Evolutionary conservation across 2,113 vertebrate species (phyloP).

Genomic region (Enhydra lutris): DNA sequence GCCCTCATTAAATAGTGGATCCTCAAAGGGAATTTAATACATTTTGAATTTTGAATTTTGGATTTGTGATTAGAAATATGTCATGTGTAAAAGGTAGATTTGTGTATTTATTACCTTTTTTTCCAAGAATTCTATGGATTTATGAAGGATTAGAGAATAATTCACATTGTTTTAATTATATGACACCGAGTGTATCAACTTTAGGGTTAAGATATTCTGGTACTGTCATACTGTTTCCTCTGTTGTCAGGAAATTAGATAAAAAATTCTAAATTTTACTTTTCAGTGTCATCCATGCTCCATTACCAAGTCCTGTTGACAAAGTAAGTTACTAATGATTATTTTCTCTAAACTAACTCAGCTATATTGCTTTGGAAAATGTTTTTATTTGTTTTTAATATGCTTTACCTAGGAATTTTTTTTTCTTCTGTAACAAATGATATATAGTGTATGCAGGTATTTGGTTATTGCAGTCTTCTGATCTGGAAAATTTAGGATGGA

Average conservation of each 20-base stretch:
- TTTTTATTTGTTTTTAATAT: conserved; percentile 47
- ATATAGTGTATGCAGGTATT: neutral
- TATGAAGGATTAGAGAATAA: conserved; percentile 19
- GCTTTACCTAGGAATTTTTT: conserved; percentile 1
- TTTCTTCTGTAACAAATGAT: conserved; percentile 49
- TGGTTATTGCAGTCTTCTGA: conserved; percentile 11
- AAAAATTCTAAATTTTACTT: conserved; percentile 76
- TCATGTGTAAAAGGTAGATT: neutral
- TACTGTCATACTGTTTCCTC: conserved; percentile 40
- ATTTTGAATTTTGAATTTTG: conserved; percentile 22
- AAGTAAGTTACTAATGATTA: conserved; percentile 87
- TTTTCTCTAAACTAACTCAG: conserved; percentile 4
- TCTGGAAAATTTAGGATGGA: neutral
- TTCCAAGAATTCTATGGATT: neutral
- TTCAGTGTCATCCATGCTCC: conserved; percentile 97
- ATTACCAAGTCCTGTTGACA: conserved; percentile 97
- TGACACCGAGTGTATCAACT: conserved; percentile 22
- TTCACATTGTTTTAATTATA: conserved; percentile 36
- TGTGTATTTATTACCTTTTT: conserved; percentile 31
- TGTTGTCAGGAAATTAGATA: conserved; percentile 70
- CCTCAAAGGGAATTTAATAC: neutral
- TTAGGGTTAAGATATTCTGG: conserved; percentile 47
- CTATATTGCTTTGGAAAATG: conserved; percentile 31
- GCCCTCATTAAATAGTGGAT: neutral
- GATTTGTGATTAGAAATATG: conserved; percentile 39